Evolutionary conservation across 2,113 vertebrate species (phyloP).

Genomic region (Caranx ignobilis): DNA sequence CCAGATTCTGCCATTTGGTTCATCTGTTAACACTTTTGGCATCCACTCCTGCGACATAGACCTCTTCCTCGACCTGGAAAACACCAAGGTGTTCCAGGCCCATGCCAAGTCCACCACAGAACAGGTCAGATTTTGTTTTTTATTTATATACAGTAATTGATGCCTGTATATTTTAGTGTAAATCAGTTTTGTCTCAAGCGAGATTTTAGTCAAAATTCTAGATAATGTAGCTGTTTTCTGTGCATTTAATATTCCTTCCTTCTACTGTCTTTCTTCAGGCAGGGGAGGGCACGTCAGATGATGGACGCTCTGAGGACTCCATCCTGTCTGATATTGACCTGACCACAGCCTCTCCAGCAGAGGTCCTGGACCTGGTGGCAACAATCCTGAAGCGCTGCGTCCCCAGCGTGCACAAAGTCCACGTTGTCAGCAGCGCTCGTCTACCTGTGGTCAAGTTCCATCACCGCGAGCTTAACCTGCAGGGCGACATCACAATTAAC

Average conservation of each 20-base stretch:
- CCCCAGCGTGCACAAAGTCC: constrained; percentile 90
- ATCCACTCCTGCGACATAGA: constrained; percentile 92
- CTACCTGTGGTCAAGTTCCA: constrained; percentile 92
- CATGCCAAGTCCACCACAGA: constrained; percentile 59
- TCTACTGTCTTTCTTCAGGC: constrained; percentile 50
- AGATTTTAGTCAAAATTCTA: not conserved
- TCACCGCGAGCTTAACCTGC: constrained; percentile 89
- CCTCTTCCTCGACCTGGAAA: constrained; percentile 91
- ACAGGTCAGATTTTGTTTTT: constrained; percentile 66
- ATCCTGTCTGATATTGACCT: constrained; percentile 88
- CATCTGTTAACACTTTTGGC: constrained; percentile 91
- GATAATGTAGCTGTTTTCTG: not conserved
- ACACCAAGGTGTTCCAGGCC: constrained; percentile 87
- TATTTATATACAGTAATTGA: not conserved
- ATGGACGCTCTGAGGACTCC: constrained; percentile 84
- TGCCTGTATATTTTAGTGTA: not conserved
- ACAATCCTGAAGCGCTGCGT: constrained; percentile 90
- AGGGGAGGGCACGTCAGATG: constrained; percentile 78
- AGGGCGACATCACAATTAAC: constrained; percentile 91
- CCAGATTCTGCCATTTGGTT: constrained; percentile 90
- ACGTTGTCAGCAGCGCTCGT: constrained; percentile 87
- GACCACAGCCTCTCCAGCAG: constrained; percentile 74
- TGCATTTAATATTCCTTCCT: not conserved
- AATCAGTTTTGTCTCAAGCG: not conserved
- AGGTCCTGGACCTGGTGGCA: constrained; percentile 89